Base-by-base conservation (phyloP, 2,113 vertebrate species). In the Enhydra lutris region DNA sequence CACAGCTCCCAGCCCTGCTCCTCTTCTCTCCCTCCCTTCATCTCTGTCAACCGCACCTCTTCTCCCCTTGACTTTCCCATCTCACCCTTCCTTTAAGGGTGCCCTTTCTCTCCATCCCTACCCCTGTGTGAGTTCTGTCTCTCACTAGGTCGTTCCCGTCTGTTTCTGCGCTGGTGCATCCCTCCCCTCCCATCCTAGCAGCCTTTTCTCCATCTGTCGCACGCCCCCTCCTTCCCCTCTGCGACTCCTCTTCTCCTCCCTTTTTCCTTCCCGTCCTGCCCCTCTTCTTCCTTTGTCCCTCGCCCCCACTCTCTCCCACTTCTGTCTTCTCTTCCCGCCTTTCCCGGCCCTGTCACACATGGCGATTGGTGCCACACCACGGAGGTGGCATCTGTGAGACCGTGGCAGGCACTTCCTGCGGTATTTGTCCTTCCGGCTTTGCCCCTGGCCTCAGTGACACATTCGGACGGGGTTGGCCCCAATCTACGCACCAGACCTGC, bases 401-500 rank as follows among this genome's bases (percentile, higher is more conserved):
- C 80, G 73, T 82, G 91, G 0, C 91, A 26, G 71, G 50, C 84
- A 79, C 3, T 0, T 71, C 97, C 96, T 95, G 89, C 0, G 11
- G 97, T 89, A 57, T 65, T 98, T 98, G 79, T 95, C 81, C 94
- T 97, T 91, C 87, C 24, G 39, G 7, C 39, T 65, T 96, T 97
- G 85, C 82, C 69, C 42, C 79, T 95, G 94, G 86, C 92, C 81
- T 85, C 0, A 0, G 79, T 42, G 18, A 71, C 13, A 24, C 97
- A 89, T 98, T 98, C 47, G 97, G 85, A 34, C 47, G 24, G 8
- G n/a, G 81, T 1, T 79, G 84, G 47, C 50, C 93, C n/a, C 78
- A 14, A n/a, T 55, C 81, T 95, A 83, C 23, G 34, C 76, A 59
- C 23, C 69, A 61, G 87, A 94, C 61, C 63, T 74, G 42, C 80